Percentiles rank a stretch among this genome's conserved stretches.
Conservation (phyloP, 2,113 vertebrate species). For the zebrafish (Danio rerio) region GRCz12tu NC_133191.1:44962001-44962500, state of each 20-base stretch:
- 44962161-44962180: background rate
- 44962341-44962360: background rate
- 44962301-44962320: background rate
- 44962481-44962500: background rate
- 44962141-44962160: background rate
- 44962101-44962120: background rate
- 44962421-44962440: background rate
- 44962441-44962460: background rate
- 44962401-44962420: background rate
- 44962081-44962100: background rate
- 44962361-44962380: background rate
- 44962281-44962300: background rate
- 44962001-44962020: background rate
- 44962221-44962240: background rate
- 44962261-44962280: background rate
- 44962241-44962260: background rate
- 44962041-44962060: background rate
- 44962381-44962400: background rate
- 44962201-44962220: background rate
- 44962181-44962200: background rate
- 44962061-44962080: background rate
- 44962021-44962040: background rate
- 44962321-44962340: background rate
- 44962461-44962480: no score
- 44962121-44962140: background rate